Conservation (phyloP, 1,140 invertebrate species). For the Oryzaephilus surinamensis region DNA sequence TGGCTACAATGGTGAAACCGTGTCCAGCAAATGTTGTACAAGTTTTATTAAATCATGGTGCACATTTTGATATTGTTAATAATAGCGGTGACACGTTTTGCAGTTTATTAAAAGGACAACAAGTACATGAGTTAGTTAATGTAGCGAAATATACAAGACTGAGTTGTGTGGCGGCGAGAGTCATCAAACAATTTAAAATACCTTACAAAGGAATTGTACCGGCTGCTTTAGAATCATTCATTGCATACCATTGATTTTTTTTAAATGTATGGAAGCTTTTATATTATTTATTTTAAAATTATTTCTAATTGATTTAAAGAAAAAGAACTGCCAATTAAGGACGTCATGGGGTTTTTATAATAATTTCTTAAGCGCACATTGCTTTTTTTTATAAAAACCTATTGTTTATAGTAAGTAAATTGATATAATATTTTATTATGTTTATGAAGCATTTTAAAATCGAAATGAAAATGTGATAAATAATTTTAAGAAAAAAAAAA, state of each 20-base stretch:
- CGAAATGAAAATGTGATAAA: too few relatives aligned
- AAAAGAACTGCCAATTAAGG: not conserved
- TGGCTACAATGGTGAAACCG: constrained; percentile 53
- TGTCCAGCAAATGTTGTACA: constrained; percentile 55
- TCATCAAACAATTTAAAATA: constrained; percentile 54
- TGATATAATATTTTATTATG: too few relatives aligned
- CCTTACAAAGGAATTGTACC: constrained; percentile 52
- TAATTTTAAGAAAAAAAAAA: too few relatives aligned
- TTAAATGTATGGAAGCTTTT: not conserved
- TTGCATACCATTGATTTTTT: constrained; percentile 40
- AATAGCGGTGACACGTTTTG: constrained; percentile 65
- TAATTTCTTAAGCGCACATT: not conserved
- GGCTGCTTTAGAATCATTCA: constrained; percentile 40
- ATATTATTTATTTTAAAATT: not conserved
- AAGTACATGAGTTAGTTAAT: constrained; percentile 57
- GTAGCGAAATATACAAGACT: constrained; percentile 68
- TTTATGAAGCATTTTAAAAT: too few relatives aligned
- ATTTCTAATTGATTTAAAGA: not conserved
- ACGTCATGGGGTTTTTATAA: not conserved
- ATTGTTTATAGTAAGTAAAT: too few relatives aligned
- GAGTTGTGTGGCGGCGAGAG: constrained; percentile 69
- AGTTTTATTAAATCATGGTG: constrained; percentile 62
- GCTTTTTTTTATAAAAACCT: too few relatives aligned
- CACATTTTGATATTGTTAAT: constrained; percentile 83
- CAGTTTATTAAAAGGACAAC: constrained; percentile 50